Base-by-base conservation (phyloP, 1,140 invertebrate genomes). In the Drosophila repleta region DNA sequence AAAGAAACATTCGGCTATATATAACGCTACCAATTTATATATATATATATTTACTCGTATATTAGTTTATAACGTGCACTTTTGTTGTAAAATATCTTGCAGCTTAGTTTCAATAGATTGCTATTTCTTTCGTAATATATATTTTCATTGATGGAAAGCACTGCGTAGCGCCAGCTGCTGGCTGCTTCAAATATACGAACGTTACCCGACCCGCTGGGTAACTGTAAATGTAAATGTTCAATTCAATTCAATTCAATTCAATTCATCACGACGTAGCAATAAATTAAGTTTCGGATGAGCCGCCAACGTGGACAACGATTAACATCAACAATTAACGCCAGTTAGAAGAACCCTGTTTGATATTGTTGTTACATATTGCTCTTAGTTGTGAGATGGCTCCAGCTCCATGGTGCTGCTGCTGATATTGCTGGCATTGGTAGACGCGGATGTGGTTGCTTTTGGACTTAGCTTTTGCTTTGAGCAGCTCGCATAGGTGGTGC, bases 191-290 rank as follows among this genome's bases (percentile, higher is more conserved):
- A 20, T 26, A 20, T 60, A 32, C 26, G 24, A 37, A 61, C 20
- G 13, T 49, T 43, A 26, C 26, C 53, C 51, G 68, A 58, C 51
- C 26, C 32, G 60, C 32, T 11, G 21, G 51, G 51, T 53, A 48
- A 52, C 24, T 35, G 21, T 53, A 45, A 45, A 37, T 66, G 37
- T 85, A 74, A 76, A 69, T 80, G 29, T 85, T n/a, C n/a, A n/a
- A n/a, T n/a, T n/a, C n/a, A n/a, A n/a, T n/a, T n/a, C 55, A 80
- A 84, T 76, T 69, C 67, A 81, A 67, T 76, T 80, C 60, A 80
- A 85, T 74, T 65, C 67, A 87, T 64, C 77, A 74, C 74, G 46
- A 74, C 74, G 46, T 62, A 66, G 57, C 58, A 53, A 57, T 55
- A 41, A 65, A 57, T 75, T 64, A 46, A 74, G 65, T 81, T 69